Evolutionary conservation across 2,888 invertebrate genomes (phyloP), one percentile per base, ranked within the genome.

Genomic region (Hermaeophaga mercurialis): DNA sequence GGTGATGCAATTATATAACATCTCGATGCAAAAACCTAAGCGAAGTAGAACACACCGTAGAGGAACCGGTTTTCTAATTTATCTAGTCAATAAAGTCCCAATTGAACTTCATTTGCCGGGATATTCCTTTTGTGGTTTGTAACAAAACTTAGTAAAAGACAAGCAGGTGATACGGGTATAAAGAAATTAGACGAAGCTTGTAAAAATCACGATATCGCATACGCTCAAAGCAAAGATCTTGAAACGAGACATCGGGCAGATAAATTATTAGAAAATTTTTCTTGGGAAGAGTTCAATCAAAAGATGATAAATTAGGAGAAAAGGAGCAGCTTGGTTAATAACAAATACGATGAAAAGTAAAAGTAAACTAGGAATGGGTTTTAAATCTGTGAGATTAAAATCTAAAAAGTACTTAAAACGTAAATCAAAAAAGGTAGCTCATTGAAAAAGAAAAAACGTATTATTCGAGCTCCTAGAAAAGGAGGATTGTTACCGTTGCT

Each of bases 191-290:
- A n/a, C n/a, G n/a, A n/a, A n/a, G n/a, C n/a, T n/a, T n/a, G 72
- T 60, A 70, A 67, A 50, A 49, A 68, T 17, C 74, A 74, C 61
- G 73, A 75, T 63, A 74, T 74, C 17, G 67, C 67, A 1, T 74
- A 74, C 55, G 53, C 55, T 5, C 41, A 60, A 43, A 11, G 43
- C 62, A n/a, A n/a, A n/a, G n/a, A n/a, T n/a, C n/a, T n/a, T n/a
- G n/a, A n/a, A n/a, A n/a, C n/a, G n/a, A n/a, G 74, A 45, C 69
- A 75, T 54, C 60, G 58, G 44, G 76, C 75, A 2, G 76, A 78
- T 66, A 57, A 65, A 55, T 39, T 66, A 22, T 62, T 77, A n/a
- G 60, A 63, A 5, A 62, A 71, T 22, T 67, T 63, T 66, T 75
- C 72, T 9, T 63, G 53, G 66, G 12, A 68, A 44, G 59, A 71